phyloP scores from a whole-genome alignment of 1,140 invertebrate genomes.

The Drosophila insularis region DNA sequence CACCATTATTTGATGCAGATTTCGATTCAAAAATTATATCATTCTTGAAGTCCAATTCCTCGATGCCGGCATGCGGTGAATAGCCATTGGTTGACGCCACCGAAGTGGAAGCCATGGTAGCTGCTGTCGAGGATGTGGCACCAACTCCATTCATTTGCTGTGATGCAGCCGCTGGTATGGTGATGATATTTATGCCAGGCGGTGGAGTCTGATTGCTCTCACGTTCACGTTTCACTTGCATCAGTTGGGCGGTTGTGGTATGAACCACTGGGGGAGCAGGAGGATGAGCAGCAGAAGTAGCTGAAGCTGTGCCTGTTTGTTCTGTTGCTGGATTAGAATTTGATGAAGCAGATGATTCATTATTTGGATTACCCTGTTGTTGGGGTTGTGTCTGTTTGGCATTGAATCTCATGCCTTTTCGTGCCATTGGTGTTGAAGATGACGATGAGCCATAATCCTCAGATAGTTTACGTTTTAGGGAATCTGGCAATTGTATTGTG shows the following conservation, averaged over 20 bases:
- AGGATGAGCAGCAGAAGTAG: constrained; percentile 6
- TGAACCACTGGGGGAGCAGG: constrained; percentile 42
- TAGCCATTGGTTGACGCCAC: constrained; percentile 74
- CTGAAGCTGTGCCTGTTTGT: background rate
- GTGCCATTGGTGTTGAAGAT: background rate
- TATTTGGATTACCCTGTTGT: background rate
- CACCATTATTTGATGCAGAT: constrained; percentile 36
- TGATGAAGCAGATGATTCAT: constrained; percentile 5
- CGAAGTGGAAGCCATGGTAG: constrained; percentile 70
- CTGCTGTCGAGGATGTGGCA: constrained; percentile 63
- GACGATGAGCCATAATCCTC: constrained; percentile 47
- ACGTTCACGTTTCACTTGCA: constrained; percentile 70
- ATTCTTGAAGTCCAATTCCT: constrained; percentile 76
- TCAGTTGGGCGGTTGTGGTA: constrained; percentile 62
- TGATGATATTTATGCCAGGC: constrained; percentile 75
- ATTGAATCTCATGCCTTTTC: constrained; percentile 54
- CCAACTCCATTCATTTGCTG: constrained; percentile 58
- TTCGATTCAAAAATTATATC: constrained; percentile 78
- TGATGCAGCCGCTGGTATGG: constrained; percentile 67
- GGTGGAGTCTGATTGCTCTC: constrained; percentile 64
- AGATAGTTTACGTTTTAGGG: constrained; percentile 72
- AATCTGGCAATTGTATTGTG: constrained; percentile 73
- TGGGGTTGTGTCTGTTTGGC: constrained; percentile 35
- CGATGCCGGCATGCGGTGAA: constrained; percentile 62
- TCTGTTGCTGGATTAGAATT: background rate